These are phyloP conservation scores for Hoplias malabaricus DNA, from an alignment of 2,113 vertebrate species.

Conservation along the genomic window DNA sequence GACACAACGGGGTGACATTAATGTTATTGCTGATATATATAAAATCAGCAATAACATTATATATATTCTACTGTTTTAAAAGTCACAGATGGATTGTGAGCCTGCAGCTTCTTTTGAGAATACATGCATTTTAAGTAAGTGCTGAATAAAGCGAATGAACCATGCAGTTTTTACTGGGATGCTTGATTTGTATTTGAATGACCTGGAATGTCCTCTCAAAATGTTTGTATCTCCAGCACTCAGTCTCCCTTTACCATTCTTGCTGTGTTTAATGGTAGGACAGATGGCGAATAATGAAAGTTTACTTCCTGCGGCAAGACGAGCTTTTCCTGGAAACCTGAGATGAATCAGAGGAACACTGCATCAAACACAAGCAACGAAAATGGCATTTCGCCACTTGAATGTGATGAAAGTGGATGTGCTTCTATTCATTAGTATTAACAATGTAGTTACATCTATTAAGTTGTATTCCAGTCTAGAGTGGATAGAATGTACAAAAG, in stretches of 20 bases:
- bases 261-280: slow-evolving; percentile 23
- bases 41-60: too few relatives aligned
- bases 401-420: not conserved
- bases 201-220: slow-evolving; percentile 1
- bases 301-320: slow-evolving; percentile 40
- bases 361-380: not conserved
- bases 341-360: slow-evolving; percentile 17
- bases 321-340: slow-evolving; percentile 11
- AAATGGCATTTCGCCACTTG: not conserved
- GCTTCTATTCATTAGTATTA: too few relatives aligned
- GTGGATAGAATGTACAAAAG: too few relatives aligned
- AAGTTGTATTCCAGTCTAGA: too few relatives aligned
- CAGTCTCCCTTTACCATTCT: slow-evolving; percentile 4
- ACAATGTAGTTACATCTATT: too few relatives aligned
- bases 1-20: too few relatives aligned
- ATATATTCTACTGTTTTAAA: too few relatives aligned
- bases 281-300: slow-evolving; percentile 46
- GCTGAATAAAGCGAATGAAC: not conserved
- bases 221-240: not conserved
- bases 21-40: too few relatives aligned
- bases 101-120: not conserved
- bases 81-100: not conserved
- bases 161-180: not conserved
- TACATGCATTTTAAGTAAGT: not conserved
- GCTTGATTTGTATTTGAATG: not conserved